Evolutionary conservation across 2,888 invertebrate genomes (phyloP).

Genomic region (Caenorhabditis sp.): DNA sequence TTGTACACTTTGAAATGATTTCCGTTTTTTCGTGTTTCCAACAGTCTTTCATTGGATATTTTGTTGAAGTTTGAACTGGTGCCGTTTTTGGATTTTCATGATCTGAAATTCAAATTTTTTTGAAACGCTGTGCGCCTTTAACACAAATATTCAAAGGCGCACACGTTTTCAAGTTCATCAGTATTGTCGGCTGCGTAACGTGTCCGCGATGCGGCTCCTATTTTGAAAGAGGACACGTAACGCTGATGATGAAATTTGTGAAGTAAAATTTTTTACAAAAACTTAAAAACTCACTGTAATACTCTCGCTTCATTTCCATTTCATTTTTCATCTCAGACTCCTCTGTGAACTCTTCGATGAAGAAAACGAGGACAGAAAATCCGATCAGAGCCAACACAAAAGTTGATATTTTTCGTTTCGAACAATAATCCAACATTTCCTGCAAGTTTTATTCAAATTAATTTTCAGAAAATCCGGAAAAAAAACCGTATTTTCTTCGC

Average conservation of each 20-base stretch:
- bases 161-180: too few relatives aligned
- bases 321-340: conserved; percentile 40
- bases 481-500: background rate
- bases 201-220: too few relatives aligned
- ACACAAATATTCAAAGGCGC: too few relatives aligned
- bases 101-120: conserved; percentile 16
- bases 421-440: conserved; percentile 31
- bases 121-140: background rate
- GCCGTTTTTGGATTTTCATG: background rate
- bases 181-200: too few relatives aligned
- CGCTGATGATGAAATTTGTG: background rate
- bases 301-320: conserved; percentile 33
- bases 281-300: conserved; percentile 21
- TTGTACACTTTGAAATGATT: conserved; percentile 29
- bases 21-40: conserved; percentile 44
- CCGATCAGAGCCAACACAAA: conserved; percentile 44
- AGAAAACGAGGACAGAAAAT: conserved; percentile 50
- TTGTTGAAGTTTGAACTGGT: conserved; percentile 4
- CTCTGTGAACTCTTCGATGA: conserved; percentile 53
- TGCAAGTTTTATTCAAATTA: background rate
- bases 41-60: conserved; percentile 37
- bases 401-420: conserved; percentile 44
- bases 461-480: background rate
- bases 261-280: background rate
- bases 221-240: conserved; percentile 2